Evolutionary conservation across 2,888 invertebrate genomes (phyloP), one percentile per base, ranked within the genome.

Genomic region (Fragum fragum): DNA sequence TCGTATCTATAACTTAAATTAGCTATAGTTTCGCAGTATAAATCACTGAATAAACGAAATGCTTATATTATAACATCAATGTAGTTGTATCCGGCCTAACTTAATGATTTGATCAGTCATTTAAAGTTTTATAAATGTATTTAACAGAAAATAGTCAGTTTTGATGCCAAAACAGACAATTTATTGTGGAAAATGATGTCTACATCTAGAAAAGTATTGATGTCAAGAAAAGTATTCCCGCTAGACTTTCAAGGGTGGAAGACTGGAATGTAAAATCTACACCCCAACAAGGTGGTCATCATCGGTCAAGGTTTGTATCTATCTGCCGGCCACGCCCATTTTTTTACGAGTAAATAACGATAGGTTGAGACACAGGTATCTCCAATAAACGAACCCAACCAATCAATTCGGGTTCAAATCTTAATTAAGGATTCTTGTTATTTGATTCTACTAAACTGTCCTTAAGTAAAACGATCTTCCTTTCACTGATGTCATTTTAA

Each of bases 361-460:
- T n/a, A 14, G 63, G 63, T 63, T 63, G n/a, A 36, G 1, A 26
- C 32, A 9, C 55, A 57, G 57, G 26, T 75, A 71, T 71, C 55
- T 72, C 77, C 71, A 63, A 77, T 77, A 75, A 81, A 81, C 32
- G 61, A 42, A 55, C 74, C 66, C 29, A 26, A 57, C 66, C 68
- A 77, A 77, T 82, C 76, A 78, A 76, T 76, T 63, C 52, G 57
- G n/a, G 59, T 79, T 82, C 79, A 82, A 70, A 78, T 84, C 83
- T 84, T 84, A 84, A 84, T 84, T 84, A 80, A 84, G 78, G 75
- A 77, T 68, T 61, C 75, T 66, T 68, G 83, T 78, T 75, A 84
- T 84, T 78, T 61, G 83, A 84, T 78, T 78, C 83, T 77, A 70
- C 80, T 73, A 78, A 74, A 66, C 59, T 53, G 59, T 68, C 76